A percentile compares a stretch with the other conserved stretches of the same genome.
Conservation (phyloP, 2,797 vertebrate species). For the Gobionotothen gibberifrons region DNA sequence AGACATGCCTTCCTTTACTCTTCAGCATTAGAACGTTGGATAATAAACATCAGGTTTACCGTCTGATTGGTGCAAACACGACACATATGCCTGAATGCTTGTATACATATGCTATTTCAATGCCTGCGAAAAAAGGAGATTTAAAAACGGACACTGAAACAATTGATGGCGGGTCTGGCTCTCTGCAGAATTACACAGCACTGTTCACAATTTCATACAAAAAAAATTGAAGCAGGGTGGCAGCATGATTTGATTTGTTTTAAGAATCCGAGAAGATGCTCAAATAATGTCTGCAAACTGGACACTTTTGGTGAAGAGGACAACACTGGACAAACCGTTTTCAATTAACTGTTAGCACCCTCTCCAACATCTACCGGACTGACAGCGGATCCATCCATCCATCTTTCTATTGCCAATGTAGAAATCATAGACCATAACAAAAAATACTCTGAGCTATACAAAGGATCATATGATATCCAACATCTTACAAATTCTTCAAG, state of each 20-base stretch:
- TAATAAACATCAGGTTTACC: constrained; percentile 26
- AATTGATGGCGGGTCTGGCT: not conserved
- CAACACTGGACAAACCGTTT: too few relatives aligned
- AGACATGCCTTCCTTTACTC: constrained; percentile 18
- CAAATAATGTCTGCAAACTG: constrained; percentile 1
- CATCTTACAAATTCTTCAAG: not conserved
- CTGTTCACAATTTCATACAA: constrained; percentile 2
- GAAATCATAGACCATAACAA: not conserved
- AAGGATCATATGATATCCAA: not conserved
- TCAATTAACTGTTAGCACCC: too few relatives aligned
- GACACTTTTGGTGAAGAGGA: too few relatives aligned
- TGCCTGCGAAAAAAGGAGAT: not conserved
- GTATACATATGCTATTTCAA: not conserved
- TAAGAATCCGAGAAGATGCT: not conserved
- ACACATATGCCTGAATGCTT: not conserved
- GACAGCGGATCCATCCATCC: too few relatives aligned
- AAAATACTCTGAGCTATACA: not conserved
- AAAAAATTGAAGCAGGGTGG: constrained; percentile 17
- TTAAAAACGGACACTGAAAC: not conserved
- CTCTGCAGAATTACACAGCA: constrained; percentile 5
- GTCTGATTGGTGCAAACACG: not conserved
- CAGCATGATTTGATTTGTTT: not conserved
- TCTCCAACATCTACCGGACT: too few relatives aligned
- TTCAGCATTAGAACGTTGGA: constrained; percentile 21
- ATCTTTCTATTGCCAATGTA: not conserved